Conservation (phyloP, 1,140 invertebrate genomes). For the Sminthurides bifidus region DNA sequence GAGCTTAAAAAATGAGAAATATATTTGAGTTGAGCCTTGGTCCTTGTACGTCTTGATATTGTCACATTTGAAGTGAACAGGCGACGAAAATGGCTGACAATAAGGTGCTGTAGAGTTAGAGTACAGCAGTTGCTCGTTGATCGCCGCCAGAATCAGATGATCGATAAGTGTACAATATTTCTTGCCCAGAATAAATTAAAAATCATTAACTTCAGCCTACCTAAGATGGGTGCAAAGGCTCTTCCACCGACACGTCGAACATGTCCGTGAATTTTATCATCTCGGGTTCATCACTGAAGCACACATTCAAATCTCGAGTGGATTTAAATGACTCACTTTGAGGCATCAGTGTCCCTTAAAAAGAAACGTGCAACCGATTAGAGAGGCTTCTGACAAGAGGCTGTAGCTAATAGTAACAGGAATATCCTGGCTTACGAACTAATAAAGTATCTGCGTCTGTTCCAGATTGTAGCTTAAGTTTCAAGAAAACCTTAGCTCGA, state of each 20-base stretch:
- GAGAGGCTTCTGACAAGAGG: too few species aligned
- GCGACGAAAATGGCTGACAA: neutral
- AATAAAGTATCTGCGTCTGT: too few species aligned
- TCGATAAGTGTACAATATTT: neutral
- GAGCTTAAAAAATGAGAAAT: too few species aligned
- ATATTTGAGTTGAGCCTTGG: too few species aligned
- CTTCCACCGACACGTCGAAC: neutral
- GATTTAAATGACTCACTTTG: too few species aligned
- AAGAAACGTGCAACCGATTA: too few species aligned
- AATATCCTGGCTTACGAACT: too few species aligned
- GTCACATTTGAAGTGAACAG: neutral
- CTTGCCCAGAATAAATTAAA: neutral
- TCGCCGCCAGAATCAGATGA: neutral
- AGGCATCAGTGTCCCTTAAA: too few species aligned
- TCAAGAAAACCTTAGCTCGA: too few species aligned
- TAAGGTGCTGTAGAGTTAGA: neutral
- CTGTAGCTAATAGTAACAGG: too few species aligned
- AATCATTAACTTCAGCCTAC: neutral
- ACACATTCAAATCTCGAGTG: neutral
- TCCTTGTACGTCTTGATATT: too few species aligned
- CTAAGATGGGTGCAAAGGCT: neutral
- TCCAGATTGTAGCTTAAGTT: too few species aligned
- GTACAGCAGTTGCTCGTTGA: neutral
- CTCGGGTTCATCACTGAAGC: neutral
- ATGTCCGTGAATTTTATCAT: neutral